These are phyloP conservation scores for Peromyscus nudipes DNA, from an alignment of 2,797 vertebrate genomes.

Conservation along the genomic window DNA sequence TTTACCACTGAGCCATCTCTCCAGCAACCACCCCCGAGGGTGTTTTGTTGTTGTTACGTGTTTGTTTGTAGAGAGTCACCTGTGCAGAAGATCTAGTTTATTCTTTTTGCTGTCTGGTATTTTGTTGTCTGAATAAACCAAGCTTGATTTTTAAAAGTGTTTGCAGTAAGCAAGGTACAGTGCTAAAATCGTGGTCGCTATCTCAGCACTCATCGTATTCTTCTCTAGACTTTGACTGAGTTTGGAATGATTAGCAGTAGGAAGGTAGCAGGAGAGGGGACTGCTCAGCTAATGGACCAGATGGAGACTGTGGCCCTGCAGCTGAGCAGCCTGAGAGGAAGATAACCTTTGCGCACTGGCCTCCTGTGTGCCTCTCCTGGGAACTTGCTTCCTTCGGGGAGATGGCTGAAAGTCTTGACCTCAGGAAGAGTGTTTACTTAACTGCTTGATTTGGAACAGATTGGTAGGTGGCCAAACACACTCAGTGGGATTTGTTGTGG, in stretches of 20 bases:
- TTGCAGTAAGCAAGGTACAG: not conserved
- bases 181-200: not conserved
- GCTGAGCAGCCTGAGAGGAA: constrained; percentile 15
- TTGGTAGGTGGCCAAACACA: constrained; percentile 53
- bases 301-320: not conserved
- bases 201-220: not conserved
- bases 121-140: constrained; percentile 55
- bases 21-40: not conserved
- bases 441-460: not conserved
- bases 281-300: not conserved
- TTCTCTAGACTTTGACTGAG: not conserved
- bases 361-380: not conserved
- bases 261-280: not conserved
- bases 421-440: constrained; percentile 58
- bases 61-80: not conserved
- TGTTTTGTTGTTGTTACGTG: not conserved
- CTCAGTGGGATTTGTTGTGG: constrained; percentile 56
- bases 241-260: constrained; percentile 45
- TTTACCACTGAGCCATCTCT: not conserved
- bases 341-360: not conserved
- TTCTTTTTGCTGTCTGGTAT: not conserved
- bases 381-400: constrained; percentile 56
- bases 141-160: constrained; percentile 25
- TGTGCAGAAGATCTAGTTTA: constrained; percentile 21
- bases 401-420: constrained; percentile 51